Base-by-base conservation (phyloP, 2,888 invertebrate species). In the Pterobdella sp. region DNA sequence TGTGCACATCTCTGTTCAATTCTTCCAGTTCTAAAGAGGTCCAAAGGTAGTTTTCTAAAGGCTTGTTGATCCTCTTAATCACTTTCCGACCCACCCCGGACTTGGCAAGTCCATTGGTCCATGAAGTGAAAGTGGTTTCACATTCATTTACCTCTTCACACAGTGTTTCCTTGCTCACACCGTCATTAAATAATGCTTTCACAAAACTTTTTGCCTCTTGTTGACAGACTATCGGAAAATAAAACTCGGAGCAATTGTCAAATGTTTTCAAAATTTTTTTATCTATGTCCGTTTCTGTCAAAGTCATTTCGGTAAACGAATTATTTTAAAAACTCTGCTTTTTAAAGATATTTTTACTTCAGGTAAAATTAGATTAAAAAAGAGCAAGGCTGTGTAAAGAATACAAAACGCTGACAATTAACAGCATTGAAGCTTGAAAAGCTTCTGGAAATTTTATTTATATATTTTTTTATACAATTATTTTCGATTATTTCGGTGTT, bases 21-120 rank as follows among this genome's bases (percentile, higher is more conserved):
- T 71, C 71, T 18, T 52, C 56, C 36, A 60, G 32, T 35, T 71
- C 71, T 22, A 26, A 35, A n/a, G 1, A 18, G n/a, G 52, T 60
- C 71, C 71, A 71, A n/a, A 73, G 73, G 29, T 66, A 73, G 10
- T 68, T 36, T 52, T 56, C 31, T 60, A 73, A 31, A 10, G 73
- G 73, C 42, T 67, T 49, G 60, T 73, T 73, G 29, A 73, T 73
- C 18, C 73, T 67, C 37, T 31, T 60, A n/a, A 68, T 60, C 22
- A 73, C 60, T 49, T 68, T 73, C 31, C 42, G 67, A 0, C 73
- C 73, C 7, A 73, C 32, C 14, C 60, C 37, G n/a, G 60, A 67
- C 36, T 49, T 35, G 31, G 35, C 56, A 4, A 71, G 10, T 3
- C 71, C 71, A 31, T 71, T 71, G 63, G 56, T 71, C 71, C 71